Evolutionary conservation across 2,113 vertebrate species (phyloP), one percentile per base, ranked within the genome.

Genomic region (Zingel zingel): DNA sequence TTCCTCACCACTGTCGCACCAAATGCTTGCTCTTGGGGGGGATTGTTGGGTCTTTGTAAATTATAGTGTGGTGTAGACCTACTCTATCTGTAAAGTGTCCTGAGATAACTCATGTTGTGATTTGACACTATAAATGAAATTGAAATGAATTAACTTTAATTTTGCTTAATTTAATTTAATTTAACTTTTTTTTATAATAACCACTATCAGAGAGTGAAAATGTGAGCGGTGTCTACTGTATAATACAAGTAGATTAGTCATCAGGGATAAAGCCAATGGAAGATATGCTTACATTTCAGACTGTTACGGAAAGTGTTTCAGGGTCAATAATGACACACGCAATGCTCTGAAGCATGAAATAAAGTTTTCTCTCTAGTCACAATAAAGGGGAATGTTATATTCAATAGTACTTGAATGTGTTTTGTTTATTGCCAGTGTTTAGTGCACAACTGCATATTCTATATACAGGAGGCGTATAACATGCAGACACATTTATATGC

Each of bases 161-260:
- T 25, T 25, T 25, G 2, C 25, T 25, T 25, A 25, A 25, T 25
- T 25, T 25, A 25, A 25, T 2, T 25, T 25, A n/a, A n/a, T n/a
- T n/a, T n/a, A n/a, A n/a, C n/a, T 25, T 25, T 25, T 25, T 25
- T 25, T 25, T 25, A 73, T 39, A 54, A 59, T 66, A 50, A 33
- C 54, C 33, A 19, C 30, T 43, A 21, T 25, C 18, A 23, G 9
- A 54, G 7, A 33, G 51, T 6, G 36, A 30, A 81, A 54, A 66
- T 18, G n/a, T 30, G 56, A 78, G 25, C 21, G 9, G 23, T 67
- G 59, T 72, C 45, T 64, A 75, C 54, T 69, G 30, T 7, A 82
- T 64, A 79, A 48, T 73, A 62, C 27, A n/a, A 88, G 45, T 16
- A 68, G 83, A 86, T 86, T 82, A 83, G 76, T 89, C 88, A 85